phyloP scores from a whole-genome alignment of 2,888 invertebrate species.

The Miltochrista miniata region DNA sequence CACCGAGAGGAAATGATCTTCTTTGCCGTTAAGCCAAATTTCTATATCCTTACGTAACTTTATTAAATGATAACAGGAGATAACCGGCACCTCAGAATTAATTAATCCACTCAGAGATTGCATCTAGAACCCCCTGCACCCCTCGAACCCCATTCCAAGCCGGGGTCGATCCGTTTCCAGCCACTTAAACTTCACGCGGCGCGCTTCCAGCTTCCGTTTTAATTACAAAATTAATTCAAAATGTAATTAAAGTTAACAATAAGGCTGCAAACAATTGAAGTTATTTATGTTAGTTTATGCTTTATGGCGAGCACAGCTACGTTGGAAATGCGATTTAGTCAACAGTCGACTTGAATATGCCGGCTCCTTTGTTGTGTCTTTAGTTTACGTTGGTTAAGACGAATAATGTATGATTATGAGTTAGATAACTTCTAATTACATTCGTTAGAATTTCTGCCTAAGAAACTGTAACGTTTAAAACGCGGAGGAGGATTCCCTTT shows the following conservation, averaged over 20 bases:
- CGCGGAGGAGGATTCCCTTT: not conserved
- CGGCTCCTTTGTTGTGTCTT: conserved; percentile 32
- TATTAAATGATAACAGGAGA: conserved; percentile 83
- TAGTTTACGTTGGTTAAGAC: conserved; percentile 10
- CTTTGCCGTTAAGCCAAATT: conserved; percentile 54
- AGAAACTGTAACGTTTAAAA: no score
- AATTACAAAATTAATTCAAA: conserved; percentile 85
- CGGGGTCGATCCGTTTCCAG: conserved; percentile 81
- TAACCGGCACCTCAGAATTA: conserved; percentile 83
- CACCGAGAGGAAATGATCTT: conserved; percentile 39
- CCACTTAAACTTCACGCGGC: conserved; percentile 84
- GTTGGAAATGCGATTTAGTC: conserved; percentile 63
- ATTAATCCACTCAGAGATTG: conserved; percentile 84
- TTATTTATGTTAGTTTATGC: conserved; percentile 85
- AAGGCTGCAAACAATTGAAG: conserved; percentile 85
- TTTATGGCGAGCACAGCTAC: conserved; percentile 68
- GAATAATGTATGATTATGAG: conserved; percentile 3
- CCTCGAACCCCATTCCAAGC: conserved; percentile 52
- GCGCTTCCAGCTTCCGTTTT: conserved; percentile 84
- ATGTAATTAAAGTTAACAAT: conserved; percentile 85
- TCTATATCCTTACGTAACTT: conserved; percentile 75
- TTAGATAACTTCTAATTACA: conserved; percentile 2
- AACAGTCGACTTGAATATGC: conserved; percentile 32
- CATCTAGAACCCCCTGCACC: conserved; percentile 73
- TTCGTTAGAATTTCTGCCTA: no score